Conservation (phyloP, 2,888 invertebrate species). For the Dasypolia templi region DNA sequence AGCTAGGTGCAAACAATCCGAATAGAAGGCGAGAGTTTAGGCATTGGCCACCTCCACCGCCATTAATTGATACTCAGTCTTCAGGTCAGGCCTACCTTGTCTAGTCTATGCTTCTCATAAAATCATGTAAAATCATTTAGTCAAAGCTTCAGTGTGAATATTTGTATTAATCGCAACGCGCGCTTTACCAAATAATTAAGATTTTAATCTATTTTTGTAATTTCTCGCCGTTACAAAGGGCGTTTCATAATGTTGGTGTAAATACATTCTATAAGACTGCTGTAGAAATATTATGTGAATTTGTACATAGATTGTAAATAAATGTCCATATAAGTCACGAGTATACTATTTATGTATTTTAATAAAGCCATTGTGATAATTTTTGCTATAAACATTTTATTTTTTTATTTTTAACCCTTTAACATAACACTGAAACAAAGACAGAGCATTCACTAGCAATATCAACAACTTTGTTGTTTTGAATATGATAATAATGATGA, state of each 20-base stretch:
- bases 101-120: constrained; percentile 84
- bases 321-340: constrained; percentile 89
- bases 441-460: background rate
- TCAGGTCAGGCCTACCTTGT: constrained; percentile 89
- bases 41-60: constrained; percentile 88
- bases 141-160: constrained; percentile 87
- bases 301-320: constrained; percentile 89
- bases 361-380: constrained; percentile 91
- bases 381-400: constrained; percentile 84
- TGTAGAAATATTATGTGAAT: constrained; percentile 89
- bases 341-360: constrained; percentile 91
- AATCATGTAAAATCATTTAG: constrained; percentile 80
- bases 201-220: constrained; percentile 89
- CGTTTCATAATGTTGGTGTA: constrained; percentile 87
- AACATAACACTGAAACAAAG: background rate
- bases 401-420: constrained; percentile 72
- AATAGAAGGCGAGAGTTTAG: constrained; percentile 86
- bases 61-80: constrained; percentile 84
- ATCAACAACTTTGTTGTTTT: background rate
- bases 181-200: constrained; percentile 90
- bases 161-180: constrained; percentile 84
- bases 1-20: constrained; percentile 90
- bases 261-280: constrained; percentile 91
- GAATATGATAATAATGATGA: background rate
- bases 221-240: constrained; percentile 86